phyloP scores from a whole-genome alignment of 2,888 invertebrate species.

The Lycia hirtaria region DNA sequence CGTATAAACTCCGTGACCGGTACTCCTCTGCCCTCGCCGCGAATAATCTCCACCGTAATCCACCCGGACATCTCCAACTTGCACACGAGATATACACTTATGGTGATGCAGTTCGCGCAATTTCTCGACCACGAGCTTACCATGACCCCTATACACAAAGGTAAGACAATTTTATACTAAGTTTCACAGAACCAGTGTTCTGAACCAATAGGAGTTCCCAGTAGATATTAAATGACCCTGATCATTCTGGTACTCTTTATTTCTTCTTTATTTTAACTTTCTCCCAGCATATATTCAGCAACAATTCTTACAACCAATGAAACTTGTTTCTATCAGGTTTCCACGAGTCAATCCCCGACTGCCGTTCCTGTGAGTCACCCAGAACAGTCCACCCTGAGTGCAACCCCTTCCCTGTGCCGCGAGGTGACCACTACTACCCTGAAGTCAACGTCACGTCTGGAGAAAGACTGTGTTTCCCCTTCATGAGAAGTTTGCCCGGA shows the following conservation, averaged over 20 bases:
- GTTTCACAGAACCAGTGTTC: too few relatives aligned
- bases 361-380: slow-evolving; percentile 94
- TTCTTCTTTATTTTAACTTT: too few relatives aligned
- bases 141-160: slow-evolving; percentile 96
- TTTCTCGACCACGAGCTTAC: slow-evolving; percentile 97
- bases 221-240: too few relatives aligned
- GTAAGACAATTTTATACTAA: slow-evolving; percentile 58
- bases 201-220: too few relatives aligned
- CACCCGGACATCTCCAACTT: slow-evolving; percentile 97
- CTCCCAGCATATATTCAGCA: too few relatives aligned
- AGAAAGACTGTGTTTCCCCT: slow-evolving; percentile 95
- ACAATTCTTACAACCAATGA: too few relatives aligned
- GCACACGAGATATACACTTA: slow-evolving; percentile 94
- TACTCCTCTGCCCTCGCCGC: slow-evolving; percentile 92
- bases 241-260: too few relatives aligned
- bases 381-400: slow-evolving; percentile 96
- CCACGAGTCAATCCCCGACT: slow-evolving; percentile 95
- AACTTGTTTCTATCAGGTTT: slow-evolving; percentile 83
- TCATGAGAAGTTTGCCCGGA: slow-evolving; percentile 96
- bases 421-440: slow-evolving; percentile 95
- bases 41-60: slow-evolving; percentile 93
- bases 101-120: slow-evolving; percentile 98
- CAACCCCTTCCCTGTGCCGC: slow-evolving; percentile 95
- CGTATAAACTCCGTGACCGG: slow-evolving; percentile 91
- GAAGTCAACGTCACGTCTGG: slow-evolving; percentile 94